phyloP scores from a whole-genome alignment of 2,797 vertebrate genomes.

The Leucoraja ocellata region DNA sequence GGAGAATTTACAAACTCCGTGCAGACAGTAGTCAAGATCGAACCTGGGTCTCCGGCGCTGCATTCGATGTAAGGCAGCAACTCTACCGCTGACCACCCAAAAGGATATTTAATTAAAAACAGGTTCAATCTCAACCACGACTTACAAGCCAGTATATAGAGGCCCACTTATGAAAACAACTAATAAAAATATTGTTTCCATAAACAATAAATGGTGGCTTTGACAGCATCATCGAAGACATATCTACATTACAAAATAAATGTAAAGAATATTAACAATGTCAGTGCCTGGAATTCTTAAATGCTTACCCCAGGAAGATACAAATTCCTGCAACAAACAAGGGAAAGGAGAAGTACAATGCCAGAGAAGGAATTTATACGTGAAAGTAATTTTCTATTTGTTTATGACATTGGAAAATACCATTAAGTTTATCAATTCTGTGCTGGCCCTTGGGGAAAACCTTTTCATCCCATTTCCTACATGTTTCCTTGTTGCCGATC shows the following conservation, averaged over 20 bases:
- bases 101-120: not conserved
- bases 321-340: not conserved
- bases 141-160: not conserved
- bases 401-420: too few species aligned
- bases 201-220: not conserved
- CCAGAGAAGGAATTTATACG: not conserved
- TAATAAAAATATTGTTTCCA: not conserved
- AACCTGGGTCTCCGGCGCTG: too few species aligned
- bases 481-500: too few species aligned
- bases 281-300: not conserved
- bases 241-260: not conserved
- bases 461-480: too few species aligned
- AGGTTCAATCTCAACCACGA: not conserved
- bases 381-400: not conserved
- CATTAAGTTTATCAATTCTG: too few species aligned
- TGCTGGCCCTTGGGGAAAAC: too few species aligned
- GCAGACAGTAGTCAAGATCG: too few species aligned
- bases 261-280: not conserved
- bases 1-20: too few species aligned
- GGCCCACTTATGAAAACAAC: not conserved
- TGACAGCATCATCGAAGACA: not conserved
- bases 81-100: too few species aligned
- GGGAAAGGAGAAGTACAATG: not conserved
- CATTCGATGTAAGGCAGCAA: too few species aligned
- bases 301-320: not conserved